Evolutionary conservation across 2,888 invertebrate species (phyloP), one percentile per base, ranked within the genome.

Genomic region (Hypomecis punctinalis): DNA sequence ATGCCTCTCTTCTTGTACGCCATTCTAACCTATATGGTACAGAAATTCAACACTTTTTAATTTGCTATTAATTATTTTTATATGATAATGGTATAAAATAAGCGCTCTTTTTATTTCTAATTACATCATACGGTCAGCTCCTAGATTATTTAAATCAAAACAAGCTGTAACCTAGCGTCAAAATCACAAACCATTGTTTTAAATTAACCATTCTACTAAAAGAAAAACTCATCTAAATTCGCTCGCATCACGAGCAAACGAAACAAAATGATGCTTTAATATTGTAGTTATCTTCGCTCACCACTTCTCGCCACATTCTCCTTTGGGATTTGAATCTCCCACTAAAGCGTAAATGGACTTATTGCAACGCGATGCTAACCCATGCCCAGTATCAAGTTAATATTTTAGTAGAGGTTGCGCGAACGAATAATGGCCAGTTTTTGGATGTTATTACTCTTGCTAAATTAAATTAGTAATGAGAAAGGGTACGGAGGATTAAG

Each of bases 341-440:
- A 78, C 77, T 76, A 80, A 84, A 76, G 80, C 80, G 80, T 83
- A 83, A 85, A 84, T 82, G 77, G 79, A 83, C 77, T 82, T 85
- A 82, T 82, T 80, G 79, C 77, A 79, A 80, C 72, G 74, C 76
- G 76, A 79, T 77, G 72, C 75, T 70, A 73, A 69, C 73, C 73
- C 75, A 78, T 79, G 63, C 64, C 67, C 60, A 69, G 70, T 49
- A 66, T 67, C 63, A 65, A 75, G 78, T 80, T 78, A 81, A 79
- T 82, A 78, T 79, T 77, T 76, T 76, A 84, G 76, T 75, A 73
- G 70, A 71, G 74, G 76, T 78, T 78, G 74, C 69, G 70, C 74
- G 75, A 78, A 79, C 72, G 67, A 77, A 80, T 82, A 77, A 77
- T 74, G 68, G 69, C 66, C 74, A 75, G 76, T 77, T 79, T 80